phyloP scores from a whole-genome alignment of 1,140 invertebrate genomes.

The Cotesia chilonis region DNA sequence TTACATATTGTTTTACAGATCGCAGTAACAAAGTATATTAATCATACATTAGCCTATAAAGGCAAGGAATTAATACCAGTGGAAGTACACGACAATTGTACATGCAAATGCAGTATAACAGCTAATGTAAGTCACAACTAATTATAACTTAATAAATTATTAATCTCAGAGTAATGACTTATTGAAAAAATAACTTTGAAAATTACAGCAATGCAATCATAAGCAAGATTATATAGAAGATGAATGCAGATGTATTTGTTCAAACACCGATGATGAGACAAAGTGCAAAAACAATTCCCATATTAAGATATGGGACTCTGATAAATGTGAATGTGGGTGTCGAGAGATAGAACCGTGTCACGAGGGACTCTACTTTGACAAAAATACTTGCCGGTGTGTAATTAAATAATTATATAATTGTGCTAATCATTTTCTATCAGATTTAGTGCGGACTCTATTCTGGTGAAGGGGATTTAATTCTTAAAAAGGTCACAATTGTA shows the following conservation, averaged over 20 bases:
- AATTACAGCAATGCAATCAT: conserved; percentile 1
- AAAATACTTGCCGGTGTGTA: conserved; percentile 70
- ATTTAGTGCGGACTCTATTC: conserved; percentile 23
- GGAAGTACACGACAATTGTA: conserved; percentile 71
- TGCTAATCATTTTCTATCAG: conserved; percentile 29
- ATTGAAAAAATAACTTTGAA: background rate
- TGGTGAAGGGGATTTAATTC: conserved; percentile 30
- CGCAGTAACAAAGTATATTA: background rate
- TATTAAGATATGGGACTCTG: conserved; percentile 71
- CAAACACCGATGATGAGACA: conserved; percentile 68
- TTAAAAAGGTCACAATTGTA: conserved; percentile 23
- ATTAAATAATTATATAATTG: conserved; percentile 27
- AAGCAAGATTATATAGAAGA: background rate
- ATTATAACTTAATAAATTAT: too few species aligned
- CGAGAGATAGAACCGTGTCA: conserved; percentile 67
- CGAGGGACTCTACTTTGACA: conserved; percentile 70
- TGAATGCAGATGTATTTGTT: conserved; percentile 71
- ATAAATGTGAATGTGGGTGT: conserved; percentile 70
- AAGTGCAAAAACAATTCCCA: conserved; percentile 66
- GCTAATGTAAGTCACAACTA: conserved; percentile 59
- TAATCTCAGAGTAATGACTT: too few species aligned
- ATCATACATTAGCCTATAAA: background rate
- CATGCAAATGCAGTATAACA: conserved; percentile 70
- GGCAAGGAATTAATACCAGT: conserved; percentile 63
- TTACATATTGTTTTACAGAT: conserved; percentile 38